These are phyloP conservation scores for Lepidurus packardi DNA, from an alignment of 1,140 invertebrate species.

Conservation along the genomic window DNA sequence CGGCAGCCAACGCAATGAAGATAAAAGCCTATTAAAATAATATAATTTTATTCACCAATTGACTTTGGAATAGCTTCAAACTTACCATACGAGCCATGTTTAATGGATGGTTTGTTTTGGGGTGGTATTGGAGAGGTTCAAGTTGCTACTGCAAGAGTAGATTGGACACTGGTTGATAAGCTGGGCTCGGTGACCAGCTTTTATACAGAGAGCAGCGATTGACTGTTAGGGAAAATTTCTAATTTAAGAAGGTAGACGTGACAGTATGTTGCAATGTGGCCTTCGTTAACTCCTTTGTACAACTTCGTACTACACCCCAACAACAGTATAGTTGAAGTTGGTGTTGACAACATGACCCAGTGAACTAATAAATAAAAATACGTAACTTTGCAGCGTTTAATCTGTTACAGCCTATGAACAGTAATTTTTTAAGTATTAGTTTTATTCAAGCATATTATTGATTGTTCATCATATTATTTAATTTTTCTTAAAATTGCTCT, in stretches of 20 bases:
- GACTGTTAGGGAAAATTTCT: background rate
- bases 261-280: too few relatives aligned
- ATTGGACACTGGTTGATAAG: background rate
- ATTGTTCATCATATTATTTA: too few relatives aligned
- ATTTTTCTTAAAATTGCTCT: too few relatives aligned
- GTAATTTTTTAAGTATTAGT: too few relatives aligned
- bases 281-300: too few relatives aligned
- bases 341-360: too few relatives aligned
- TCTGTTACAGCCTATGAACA: too few relatives aligned
- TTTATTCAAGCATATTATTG: too few relatives aligned
- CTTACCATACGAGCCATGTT: background rate
- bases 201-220: background rate
- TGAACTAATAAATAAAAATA: too few relatives aligned
- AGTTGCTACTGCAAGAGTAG: background rate
- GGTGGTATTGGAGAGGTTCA: background rate
- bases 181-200: background rate
- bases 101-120: background rate
- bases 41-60: background rate
- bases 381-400: too few relatives aligned
- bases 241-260: background rate
- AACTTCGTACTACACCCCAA: too few relatives aligned
- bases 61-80: background rate
- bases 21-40: background rate
- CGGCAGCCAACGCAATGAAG: background rate
- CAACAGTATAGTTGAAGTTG: too few relatives aligned